Evolutionary conservation across 1,140 invertebrate genomes (phyloP).

Genomic region (Copidosoma floridanum): DNA sequence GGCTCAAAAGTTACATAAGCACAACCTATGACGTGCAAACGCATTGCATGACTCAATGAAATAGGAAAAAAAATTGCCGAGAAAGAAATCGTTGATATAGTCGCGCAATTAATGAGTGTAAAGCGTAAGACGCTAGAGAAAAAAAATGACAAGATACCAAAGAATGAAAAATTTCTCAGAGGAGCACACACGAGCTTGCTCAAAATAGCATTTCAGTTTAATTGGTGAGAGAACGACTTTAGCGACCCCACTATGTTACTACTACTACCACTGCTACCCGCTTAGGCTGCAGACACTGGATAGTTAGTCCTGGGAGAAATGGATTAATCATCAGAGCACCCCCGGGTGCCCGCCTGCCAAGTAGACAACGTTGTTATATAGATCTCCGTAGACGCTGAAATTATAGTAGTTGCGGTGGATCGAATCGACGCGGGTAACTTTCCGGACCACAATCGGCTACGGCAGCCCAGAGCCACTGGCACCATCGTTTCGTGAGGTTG

Average conservation of each 20-base stretch:
- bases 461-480: not conserved
- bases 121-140: no score
- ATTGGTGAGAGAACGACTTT: conserved; percentile 4
- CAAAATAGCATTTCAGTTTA: conserved; percentile 2
- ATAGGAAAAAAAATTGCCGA: no score
- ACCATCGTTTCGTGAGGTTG: conserved; percentile 13
- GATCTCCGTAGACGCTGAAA: conserved; percentile 26
- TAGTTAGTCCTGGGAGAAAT: conserved; percentile 19
- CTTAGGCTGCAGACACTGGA: conserved; percentile 21
- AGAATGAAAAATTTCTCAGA: conserved; percentile 4
- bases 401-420: conserved; percentile 31
- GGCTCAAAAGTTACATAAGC: no score
- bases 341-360: not conserved
- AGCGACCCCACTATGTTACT: not conserved
- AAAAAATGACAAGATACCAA: no score
- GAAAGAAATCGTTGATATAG: no score
- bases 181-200: not conserved
- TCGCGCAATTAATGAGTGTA: no score
- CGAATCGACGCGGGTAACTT: conserved; percentile 39
- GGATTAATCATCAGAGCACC: conserved; percentile 24
- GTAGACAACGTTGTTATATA: conserved; percentile 15
- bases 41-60: no score
- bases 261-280: not conserved
- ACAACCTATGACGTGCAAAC: no score
- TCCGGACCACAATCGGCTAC: conserved; percentile 35